Percentiles rank a stretch among this genome's conserved stretches.
phyloP scores from a whole-genome alignment of 2,113 vertebrate species.

The Vidua chalybeata region DNA sequence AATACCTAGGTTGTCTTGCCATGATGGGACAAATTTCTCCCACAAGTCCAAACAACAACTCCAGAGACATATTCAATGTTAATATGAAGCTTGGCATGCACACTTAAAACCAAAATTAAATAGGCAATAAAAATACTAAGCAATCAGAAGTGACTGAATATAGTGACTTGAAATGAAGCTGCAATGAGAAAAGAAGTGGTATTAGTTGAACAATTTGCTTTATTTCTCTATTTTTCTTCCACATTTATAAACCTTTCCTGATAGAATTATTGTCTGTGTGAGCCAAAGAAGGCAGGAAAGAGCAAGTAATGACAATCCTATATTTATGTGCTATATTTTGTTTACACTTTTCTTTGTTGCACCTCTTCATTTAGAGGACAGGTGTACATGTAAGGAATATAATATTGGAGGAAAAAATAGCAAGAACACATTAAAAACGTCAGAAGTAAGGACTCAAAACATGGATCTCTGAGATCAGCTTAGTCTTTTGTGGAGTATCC shows the following conservation, averaged over 20 bases:
- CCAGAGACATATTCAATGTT: not conserved
- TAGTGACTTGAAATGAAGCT: not conserved
- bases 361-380: not conserved
- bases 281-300: not conserved
- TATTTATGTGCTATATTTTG: not conserved
- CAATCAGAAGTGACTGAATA: not conserved
- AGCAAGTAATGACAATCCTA: not conserved
- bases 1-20: not conserved
- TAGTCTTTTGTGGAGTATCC: not conserved
- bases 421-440: not conserved
- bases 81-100: not conserved
- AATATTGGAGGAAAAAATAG: not conserved
- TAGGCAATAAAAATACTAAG: not conserved
- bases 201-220: not conserved
- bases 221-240: not conserved
- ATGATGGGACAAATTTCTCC: not conserved
- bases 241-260: not conserved
- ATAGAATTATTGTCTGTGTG: not conserved
- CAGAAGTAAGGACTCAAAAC: not conserved
- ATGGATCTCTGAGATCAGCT: not conserved
- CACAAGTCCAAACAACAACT: not conserved
- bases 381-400: not conserved
- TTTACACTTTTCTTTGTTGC: not conserved
- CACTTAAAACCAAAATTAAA: not conserved
- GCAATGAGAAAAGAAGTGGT: not conserved